A percentile compares a stretch with the other conserved stretches of the same genome.
Conservation (phyloP, 1,140 invertebrate species). For the Calliphora vicina region DNA sequence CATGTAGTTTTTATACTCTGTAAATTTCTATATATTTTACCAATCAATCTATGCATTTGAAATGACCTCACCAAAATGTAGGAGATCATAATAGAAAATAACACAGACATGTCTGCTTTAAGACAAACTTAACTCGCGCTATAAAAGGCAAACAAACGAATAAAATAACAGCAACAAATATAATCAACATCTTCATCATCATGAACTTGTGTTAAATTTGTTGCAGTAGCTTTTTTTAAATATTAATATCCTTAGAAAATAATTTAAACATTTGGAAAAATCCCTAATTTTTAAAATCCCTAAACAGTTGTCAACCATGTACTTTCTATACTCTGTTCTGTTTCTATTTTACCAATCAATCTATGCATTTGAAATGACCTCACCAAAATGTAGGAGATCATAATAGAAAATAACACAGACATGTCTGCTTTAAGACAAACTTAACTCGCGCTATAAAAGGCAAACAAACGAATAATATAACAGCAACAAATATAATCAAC, state of each 20-base stretch:
- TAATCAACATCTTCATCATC: not conserved
- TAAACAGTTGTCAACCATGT: no score
- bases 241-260: conserved; percentile 14
- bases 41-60: no score
- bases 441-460: conserved; percentile 13
- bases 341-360: no score
- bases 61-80: not conserved
- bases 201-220: not conserved
- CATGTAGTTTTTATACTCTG: no score
- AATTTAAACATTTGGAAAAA: no score
- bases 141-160: conserved; percentile 7
- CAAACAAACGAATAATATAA: not conserved
- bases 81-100: not conserved
- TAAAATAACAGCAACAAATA: not conserved
- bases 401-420: conserved; percentile 2
- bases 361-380: not conserved
- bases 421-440: conserved; percentile 20
- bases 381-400: not conserved
- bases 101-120: conserved; percentile 25
- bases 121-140: not conserved
- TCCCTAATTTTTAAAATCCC: no score
- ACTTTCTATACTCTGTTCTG: no score
- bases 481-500: not conserved
- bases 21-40: no score
- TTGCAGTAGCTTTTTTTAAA: not conserved